Conservation (phyloP, 2,113 vertebrate genomes). For the Pluvianellus socialis region DNA sequence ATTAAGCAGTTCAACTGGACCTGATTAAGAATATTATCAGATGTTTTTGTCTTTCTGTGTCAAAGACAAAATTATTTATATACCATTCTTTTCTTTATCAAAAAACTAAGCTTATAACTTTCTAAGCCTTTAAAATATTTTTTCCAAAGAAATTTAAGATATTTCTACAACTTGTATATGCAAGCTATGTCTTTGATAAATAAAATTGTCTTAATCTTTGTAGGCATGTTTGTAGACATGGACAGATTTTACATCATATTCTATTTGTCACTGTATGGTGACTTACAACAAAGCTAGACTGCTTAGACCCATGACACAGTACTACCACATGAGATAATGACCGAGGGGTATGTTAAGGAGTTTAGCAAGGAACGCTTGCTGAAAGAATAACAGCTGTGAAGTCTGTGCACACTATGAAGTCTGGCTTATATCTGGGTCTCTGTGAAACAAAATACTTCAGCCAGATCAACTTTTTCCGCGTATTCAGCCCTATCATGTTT, state of each 20-base stretch:
- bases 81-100: neutral
- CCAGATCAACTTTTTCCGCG: neutral
- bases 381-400: neutral
- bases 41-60: neutral
- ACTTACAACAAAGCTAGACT: neutral
- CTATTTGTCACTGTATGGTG: neutral
- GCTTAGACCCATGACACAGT: neutral
- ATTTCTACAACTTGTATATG: neutral
- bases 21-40: neutral
- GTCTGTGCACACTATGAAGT: neutral
- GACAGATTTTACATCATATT: neutral
- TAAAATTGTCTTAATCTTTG: neutral
- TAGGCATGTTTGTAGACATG: neutral
- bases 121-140: neutral
- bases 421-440: neutral
- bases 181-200: neutral
- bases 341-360: neutral
- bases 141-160: neutral
- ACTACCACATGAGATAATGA: neutral
- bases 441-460: neutral
- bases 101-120: neutral
- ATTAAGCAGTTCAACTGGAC: neutral
- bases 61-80: neutral
- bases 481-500: neutral
- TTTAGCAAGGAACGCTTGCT: neutral